Evolutionary conservation across 23 tunicate genomes (phyloP).

Genomic region (Trididemnum nubilum): DNA sequence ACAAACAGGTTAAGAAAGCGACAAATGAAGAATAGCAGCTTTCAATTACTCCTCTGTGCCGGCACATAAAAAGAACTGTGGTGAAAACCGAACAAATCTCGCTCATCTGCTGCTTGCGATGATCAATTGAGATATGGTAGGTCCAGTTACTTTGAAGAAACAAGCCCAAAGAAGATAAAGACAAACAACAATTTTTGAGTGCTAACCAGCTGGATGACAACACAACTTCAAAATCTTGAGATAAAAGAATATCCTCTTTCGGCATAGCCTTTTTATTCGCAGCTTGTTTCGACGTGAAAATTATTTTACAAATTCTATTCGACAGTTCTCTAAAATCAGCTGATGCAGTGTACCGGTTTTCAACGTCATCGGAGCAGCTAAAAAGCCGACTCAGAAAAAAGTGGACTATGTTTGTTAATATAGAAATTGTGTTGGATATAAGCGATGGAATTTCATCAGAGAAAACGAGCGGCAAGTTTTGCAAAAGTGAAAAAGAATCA

Average conservation of each 20-base stretch:
- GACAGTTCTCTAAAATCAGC: constrained; percentile 64
- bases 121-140: neutral
- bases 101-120: neutral
- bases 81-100: constrained; percentile 17
- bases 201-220: constrained; percentile 67
- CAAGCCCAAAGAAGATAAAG: constrained; percentile 20
- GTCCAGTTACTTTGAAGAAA: neutral
- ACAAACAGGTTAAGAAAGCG: constrained; percentile 6
- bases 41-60: constrained; percentile 87
- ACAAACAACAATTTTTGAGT: constrained; percentile 42
- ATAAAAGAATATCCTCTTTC: constrained; percentile 14
- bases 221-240: constrained; percentile 62
- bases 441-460: neutral
- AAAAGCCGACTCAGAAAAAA: constrained; percentile 46
- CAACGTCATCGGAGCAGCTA: constrained; percentile 29
- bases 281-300: neutral
- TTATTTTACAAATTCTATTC: constrained; percentile 14
- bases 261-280: neutral
- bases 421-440: neutral
- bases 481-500: neutral
- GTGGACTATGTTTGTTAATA: constrained; percentile 13
- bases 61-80: constrained; percentile 43
- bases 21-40: constrained; percentile 51
- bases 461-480: too few relatives aligned
- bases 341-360: constrained; percentile 34